These are phyloP conservation scores for Xestia ashworthii DNA, from an alignment of 2,888 invertebrate species.

Conservation along the genomic window DNA sequence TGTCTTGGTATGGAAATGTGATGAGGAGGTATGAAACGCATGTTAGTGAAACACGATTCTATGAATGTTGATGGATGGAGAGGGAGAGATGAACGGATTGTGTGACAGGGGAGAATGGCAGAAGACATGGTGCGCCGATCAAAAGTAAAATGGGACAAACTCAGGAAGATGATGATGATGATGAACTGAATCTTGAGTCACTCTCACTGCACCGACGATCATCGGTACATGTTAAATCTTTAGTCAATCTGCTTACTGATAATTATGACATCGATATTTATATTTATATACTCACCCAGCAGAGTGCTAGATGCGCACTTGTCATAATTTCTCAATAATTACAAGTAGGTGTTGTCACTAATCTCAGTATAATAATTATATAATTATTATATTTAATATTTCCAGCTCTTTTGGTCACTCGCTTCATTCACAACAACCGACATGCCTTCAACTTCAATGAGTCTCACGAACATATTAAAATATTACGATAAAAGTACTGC, in stretches of 20 bases:
- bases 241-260: background rate
- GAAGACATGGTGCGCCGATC: too few relatives aligned
- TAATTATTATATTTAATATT: too few relatives aligned
- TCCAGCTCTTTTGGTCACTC: background rate
- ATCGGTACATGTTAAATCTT: too few relatives aligned
- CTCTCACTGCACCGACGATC: too few relatives aligned
- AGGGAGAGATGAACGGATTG: too few relatives aligned
- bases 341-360: background rate
- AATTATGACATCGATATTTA: background rate
- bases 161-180: too few relatives aligned
- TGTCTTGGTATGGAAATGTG: background rate
- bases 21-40: background rate
- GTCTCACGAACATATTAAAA: too few relatives aligned
- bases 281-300: background rate
- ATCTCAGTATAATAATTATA: background rate
- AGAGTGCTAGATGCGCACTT: background rate
- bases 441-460: too few relatives aligned
- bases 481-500: too few relatives aligned
- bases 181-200: background rate
- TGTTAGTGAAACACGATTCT: background rate
- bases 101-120: too few relatives aligned
- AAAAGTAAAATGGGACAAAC: too few relatives aligned
- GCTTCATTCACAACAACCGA: constrained; percentile 5
- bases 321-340: background rate
- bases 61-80: too few relatives aligned